These are phyloP conservation scores for Lycophotia porphyrea DNA, from an alignment of 2,888 invertebrate genomes.

Conservation along the genomic window DNA sequence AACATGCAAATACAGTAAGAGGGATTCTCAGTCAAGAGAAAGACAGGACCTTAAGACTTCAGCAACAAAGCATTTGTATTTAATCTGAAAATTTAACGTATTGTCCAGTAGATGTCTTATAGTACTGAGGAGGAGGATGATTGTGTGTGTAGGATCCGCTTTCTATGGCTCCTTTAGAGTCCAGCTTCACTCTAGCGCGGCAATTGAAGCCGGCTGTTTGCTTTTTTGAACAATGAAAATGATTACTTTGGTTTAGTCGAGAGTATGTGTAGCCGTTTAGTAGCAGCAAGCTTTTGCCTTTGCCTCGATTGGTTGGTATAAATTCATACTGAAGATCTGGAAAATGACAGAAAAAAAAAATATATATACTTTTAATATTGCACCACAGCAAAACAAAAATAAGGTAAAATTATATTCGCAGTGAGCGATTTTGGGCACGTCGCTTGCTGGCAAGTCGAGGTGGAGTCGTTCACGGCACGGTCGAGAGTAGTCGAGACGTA, in stretches of 20 bases:
- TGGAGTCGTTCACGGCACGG: neutral
- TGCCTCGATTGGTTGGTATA: slow-evolving; percentile 40
- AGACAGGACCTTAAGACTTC: neutral
- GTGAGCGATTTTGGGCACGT: neutral
- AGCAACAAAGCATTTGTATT: neutral
- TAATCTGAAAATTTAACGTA: neutral
- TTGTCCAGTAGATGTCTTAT: neutral
- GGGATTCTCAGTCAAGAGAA: neutral
- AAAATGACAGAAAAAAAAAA: neutral
- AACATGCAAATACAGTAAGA: neutral
- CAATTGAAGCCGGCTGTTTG: slow-evolving; percentile 30
- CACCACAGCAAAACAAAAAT: slow-evolving; percentile 1
- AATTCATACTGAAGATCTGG: slow-evolving; percentile 28
- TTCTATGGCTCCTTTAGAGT: neutral
- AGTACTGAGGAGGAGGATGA: neutral
- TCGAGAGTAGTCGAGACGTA: too few species aligned
- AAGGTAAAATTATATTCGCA: neutral
- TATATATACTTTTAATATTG: neutral
- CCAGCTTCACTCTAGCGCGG: slow-evolving; percentile 37
- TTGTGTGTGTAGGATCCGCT: neutral
- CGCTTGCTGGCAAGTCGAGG: neutral
- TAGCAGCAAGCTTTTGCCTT: slow-evolving; percentile 58
- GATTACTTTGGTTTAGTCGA: slow-evolving; percentile 37
- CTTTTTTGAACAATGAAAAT: slow-evolving; percentile 59
- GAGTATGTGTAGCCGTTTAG: slow-evolving; percentile 60